Base-by-base conservation (phyloP, 2,113 vertebrate genomes). In the Nothoprocta pentlandii region DNA sequence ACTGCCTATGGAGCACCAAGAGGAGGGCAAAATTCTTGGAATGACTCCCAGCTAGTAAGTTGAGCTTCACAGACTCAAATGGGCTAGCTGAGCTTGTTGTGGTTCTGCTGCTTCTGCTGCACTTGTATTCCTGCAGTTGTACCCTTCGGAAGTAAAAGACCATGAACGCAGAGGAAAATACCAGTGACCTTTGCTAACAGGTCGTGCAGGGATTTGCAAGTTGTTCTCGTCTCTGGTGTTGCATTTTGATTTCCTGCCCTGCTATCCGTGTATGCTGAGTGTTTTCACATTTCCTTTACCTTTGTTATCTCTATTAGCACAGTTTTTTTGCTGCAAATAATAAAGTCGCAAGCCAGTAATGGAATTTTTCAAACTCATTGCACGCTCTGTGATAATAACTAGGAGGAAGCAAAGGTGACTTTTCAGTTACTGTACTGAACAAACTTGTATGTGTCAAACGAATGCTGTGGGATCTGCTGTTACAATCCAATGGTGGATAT, bases 341-440 rank as follows among this genome's bases (percentile, higher is more conserved):
- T 76, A 30, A 91, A 80, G 39, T 68, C 56, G 82, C 30, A 87
- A 89, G 36, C 30, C 30, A 12, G 28, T 85, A 87, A 89, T 63
- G 59, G 84, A 73, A 62, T 93, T 92, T 92, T 93, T 93, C 81
- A 76, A 87, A 80, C 15, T 44, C 84, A 73, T 84, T 92, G 69
- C 62, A 47, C 41, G 56, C 22, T 73, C 34, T 84, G 61, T 73
- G 58, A 25, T 75, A 61, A 79, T 84, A 84, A 95, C 92, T 92
- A 76, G 53, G 13, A 63, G 16, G 34, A 90, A 82, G 44, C 70
- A 95, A 89, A 93, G 63, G 67, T 89, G 67, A 58, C 44, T 73
- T 71, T 53, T 92, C 44, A 44, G 16, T n/a, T 88, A 25, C 47
- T 54, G 46, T 76, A 39, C 26, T 74, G 17, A 42, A 44, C 23